These are phyloP conservation scores for Campylomormyrus numenius DNA, from an alignment of 2,113 vertebrate species.

Conservation along the genomic window DNA sequence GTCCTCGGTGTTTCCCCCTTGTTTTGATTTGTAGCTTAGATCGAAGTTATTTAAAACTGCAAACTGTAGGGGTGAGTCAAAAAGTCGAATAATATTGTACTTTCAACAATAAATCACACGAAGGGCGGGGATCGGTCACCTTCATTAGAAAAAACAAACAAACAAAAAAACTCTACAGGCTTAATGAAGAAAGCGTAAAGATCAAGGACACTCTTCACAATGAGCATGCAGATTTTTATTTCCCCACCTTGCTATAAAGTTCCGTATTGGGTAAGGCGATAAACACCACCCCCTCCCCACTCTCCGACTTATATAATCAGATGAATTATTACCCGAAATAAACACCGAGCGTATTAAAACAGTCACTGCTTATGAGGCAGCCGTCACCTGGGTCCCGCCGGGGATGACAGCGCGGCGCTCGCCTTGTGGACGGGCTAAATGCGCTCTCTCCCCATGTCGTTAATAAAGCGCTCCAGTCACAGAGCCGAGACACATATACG, in stretches of 20 bases:
- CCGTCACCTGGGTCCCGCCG: background rate
- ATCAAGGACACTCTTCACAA: background rate
- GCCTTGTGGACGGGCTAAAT: background rate
- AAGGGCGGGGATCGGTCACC: background rate
- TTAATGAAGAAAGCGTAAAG: background rate
- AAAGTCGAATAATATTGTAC: background rate
- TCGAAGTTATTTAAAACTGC: background rate
- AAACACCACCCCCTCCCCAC: background rate
- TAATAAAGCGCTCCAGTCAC: background rate
- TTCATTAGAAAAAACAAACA: background rate
- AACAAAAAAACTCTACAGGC: background rate
- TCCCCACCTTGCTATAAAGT: background rate
- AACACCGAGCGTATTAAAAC: background rate
- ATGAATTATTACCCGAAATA: background rate
- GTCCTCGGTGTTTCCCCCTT: background rate
- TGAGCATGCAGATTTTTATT: background rate
- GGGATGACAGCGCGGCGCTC: background rate
- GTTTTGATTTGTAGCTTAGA: background rate
- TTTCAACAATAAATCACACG: background rate
- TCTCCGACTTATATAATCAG: background rate
- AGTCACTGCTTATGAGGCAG: background rate
- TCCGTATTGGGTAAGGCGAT: background rate
- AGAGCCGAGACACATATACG: background rate
- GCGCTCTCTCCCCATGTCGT: background rate
- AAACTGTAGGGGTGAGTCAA: background rate